Conservation (phyloP, 2,888 invertebrate species). For the Yponomeuta sedellus region DNA sequence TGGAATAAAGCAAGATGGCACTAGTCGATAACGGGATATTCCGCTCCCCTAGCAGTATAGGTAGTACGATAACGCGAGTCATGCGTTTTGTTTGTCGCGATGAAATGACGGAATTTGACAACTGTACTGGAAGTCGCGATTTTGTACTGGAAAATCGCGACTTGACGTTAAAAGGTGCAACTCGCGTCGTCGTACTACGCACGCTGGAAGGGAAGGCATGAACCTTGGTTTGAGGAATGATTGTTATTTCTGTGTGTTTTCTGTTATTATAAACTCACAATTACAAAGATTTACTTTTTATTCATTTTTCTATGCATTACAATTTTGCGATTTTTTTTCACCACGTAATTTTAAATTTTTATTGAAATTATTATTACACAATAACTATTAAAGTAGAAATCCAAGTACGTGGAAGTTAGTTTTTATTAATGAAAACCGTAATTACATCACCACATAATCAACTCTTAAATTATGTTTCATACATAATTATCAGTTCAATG, state of each 20-base stretch:
- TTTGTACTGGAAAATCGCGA: no score
- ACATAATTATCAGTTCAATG: slow-evolving; percentile 56
- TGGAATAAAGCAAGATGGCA: no score
- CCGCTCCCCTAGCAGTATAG: no score
- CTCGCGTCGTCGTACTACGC: no score
- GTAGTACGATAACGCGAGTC: no score
- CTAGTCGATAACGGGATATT: no score
- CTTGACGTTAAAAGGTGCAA: no score
- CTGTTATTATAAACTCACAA: slow-evolving; percentile 54
- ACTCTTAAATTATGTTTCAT: slow-evolving; percentile 65
- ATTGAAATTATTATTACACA: slow-evolving; percentile 51
- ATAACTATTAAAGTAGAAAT: slow-evolving; percentile 73
- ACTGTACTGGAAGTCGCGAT: no score
- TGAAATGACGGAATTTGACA: no score
- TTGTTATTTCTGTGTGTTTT: background rate
- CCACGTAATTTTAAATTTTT: slow-evolving; percentile 45
- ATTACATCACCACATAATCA: slow-evolving; percentile 63
- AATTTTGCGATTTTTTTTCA: slow-evolving; percentile 73
- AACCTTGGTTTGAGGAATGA: no score
- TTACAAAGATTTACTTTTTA: slow-evolving; percentile 74
- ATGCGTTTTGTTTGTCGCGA: no score
- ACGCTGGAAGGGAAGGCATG: no score
- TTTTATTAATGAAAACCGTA: slow-evolving; percentile 67
- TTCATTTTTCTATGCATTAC: slow-evolving; percentile 72
- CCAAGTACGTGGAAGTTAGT: slow-evolving; percentile 69